A percentile compares a stretch with the other conserved stretches of the same genome.
Evolutionary conservation across 2,797 vertebrate genomes (phyloP).

Genomic region (Numenius phaeopus): DNA sequence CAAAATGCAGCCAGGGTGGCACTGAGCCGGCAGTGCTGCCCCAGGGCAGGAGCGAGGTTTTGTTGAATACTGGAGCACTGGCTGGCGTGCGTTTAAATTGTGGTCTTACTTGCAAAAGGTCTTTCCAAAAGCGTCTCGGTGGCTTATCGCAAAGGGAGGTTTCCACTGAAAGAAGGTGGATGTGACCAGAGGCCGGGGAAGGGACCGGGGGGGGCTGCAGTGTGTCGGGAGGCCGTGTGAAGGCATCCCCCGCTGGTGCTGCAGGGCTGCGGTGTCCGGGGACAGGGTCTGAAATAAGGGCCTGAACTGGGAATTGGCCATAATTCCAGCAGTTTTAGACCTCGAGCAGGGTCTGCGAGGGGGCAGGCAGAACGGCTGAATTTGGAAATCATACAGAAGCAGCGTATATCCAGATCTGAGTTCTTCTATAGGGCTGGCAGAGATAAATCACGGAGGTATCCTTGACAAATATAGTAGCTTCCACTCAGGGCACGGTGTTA

Average conservation of each 20-base stretch:
- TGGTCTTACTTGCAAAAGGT: neutral
- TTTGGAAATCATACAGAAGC: neutral
- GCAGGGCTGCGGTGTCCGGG: fast-evolving
- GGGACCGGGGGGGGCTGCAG: fast-evolving
- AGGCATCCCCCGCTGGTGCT: neutral
- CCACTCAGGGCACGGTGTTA: slow-evolving; percentile 57
- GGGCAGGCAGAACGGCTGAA: neutral
- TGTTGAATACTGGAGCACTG: neutral
- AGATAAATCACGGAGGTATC: slow-evolving; percentile 31
- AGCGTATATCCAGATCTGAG: neutral
- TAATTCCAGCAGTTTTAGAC: neutral
- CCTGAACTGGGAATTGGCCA: neutral
- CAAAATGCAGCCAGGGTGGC: neutral
- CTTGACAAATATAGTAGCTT: slow-evolving; percentile 65
- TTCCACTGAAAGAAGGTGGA: neutral
- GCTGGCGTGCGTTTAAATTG: neutral
- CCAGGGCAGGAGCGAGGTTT: neutral
- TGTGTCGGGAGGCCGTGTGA: fast-evolving
- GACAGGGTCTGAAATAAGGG: neutral
- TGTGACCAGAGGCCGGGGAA: neutral
- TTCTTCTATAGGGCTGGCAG: neutral
- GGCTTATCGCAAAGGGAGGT: neutral
- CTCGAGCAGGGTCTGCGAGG: neutral
- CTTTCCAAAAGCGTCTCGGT: neutral
- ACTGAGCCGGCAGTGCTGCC: neutral